Conservation (phyloP, 2,888 invertebrate genomes). For the Orgyia antiqua region DNA sequence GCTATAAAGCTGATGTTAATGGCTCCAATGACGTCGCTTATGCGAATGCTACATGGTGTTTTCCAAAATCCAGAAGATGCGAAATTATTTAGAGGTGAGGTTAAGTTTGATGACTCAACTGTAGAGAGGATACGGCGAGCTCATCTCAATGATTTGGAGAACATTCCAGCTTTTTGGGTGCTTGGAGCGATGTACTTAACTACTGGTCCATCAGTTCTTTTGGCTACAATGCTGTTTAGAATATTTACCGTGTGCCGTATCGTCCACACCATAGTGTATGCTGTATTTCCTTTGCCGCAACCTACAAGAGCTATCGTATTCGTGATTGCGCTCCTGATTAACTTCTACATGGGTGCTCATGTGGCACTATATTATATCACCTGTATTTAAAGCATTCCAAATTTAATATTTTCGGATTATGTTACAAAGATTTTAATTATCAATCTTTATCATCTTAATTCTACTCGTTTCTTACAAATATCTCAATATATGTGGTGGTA, state of each 20-base stretch:
- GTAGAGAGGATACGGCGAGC: constrained; percentile 71
- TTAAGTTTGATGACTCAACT: constrained; percentile 51
- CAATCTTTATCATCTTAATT: too few relatives aligned
- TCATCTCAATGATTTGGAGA: constrained; percentile 85
- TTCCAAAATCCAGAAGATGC: constrained; percentile 59
- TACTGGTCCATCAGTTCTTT: constrained; percentile 69
- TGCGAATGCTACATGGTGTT: constrained; percentile 38
- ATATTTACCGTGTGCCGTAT: constrained; percentile 75
- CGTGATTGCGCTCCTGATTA: constrained; percentile 38
- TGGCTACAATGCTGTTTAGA: constrained; percentile 60
- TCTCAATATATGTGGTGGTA: too few relatives aligned
- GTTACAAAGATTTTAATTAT: too few relatives aligned
- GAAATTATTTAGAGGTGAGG: constrained; percentile 39
- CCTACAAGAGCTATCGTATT: constrained; percentile 62
- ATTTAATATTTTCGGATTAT: too few relatives aligned
- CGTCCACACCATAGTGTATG: constrained; percentile 82
- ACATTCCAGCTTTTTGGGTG: constrained; percentile 81
- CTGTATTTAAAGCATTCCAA: constrained; percentile 15
- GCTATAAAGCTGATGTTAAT: constrained; percentile 49
- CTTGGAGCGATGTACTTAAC: constrained; percentile 79
- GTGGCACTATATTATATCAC: constrained; percentile 40
- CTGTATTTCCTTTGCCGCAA: constrained; percentile 79
- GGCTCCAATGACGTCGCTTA: constrained; percentile 36
- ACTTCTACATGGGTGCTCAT: constrained; percentile 55
- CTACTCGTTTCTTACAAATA: too few relatives aligned